Conservation (phyloP, 2,888 invertebrate species). For the Uropetala carovei region DNA sequence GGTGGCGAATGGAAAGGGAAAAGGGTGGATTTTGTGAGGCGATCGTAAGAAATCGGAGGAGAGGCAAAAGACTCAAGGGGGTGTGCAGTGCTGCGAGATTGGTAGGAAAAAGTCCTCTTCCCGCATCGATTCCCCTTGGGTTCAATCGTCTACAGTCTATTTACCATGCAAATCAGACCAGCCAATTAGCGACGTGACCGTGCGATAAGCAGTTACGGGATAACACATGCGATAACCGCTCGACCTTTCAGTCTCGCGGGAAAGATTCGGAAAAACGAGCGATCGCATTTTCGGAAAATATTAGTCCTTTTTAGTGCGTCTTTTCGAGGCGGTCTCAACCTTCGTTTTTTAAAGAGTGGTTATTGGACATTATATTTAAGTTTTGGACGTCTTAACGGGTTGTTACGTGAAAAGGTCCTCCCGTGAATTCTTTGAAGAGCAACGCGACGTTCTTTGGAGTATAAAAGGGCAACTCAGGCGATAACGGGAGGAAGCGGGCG, state of each 20-base stretch:
- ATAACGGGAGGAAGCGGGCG: too few species aligned
- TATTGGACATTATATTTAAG: neutral
- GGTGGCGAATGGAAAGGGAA: too few species aligned
- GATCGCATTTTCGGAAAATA: neutral
- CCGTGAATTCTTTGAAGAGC: too few species aligned
- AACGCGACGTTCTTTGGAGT: too few species aligned
- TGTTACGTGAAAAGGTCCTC: too few species aligned
- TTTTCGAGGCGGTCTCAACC: neutral
- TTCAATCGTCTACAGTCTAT: neutral
- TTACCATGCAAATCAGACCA: neutral
- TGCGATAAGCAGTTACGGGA: neutral
- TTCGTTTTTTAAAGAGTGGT: neutral
- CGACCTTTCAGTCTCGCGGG: neutral
- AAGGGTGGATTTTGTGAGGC: too few species aligned
- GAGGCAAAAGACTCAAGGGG: too few species aligned
- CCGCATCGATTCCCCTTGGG: neutral
- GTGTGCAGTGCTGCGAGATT: too few species aligned
- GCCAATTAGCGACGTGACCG: constrained; percentile 11
- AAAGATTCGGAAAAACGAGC: neutral
- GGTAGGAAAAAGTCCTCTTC: too few species aligned
- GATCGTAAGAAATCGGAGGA: too few species aligned
- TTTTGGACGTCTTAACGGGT: neutral
- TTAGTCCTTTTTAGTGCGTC: neutral
- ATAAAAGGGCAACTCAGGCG: too few species aligned
- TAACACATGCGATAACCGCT: neutral